A percentile compares a stretch with the other conserved stretches of the same genome.
Conservation (phyloP, 2,888 invertebrate species). For the Eucera pruinosa region DNA sequence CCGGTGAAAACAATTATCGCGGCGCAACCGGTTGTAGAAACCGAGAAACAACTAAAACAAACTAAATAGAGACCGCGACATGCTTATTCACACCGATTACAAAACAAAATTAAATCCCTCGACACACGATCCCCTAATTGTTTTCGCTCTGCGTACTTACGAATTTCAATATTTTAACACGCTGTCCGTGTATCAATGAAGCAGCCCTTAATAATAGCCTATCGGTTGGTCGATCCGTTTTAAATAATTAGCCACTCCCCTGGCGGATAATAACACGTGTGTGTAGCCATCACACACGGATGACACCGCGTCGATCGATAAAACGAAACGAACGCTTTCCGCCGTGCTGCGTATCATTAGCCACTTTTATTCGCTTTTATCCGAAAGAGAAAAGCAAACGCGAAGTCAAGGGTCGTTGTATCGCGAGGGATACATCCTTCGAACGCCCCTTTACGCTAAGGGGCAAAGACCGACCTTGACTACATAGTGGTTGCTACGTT, state of each 20-base stretch:
- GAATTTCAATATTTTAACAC: not conserved
- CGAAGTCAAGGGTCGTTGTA: slow-evolving; percentile 60
- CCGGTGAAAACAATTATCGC: too few species aligned
- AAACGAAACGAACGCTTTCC: slow-evolving; percentile 32
- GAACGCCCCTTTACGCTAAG: slow-evolving; percentile 75
- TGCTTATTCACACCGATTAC: too few species aligned
- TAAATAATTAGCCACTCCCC: slow-evolving; percentile 1
- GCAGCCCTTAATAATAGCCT: not conserved
- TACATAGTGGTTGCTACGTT: slow-evolving; percentile 78
- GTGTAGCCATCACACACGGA: too few species aligned
- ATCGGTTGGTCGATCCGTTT: slow-evolving; percentile 7
- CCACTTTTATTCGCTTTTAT: slow-evolving; percentile 63
- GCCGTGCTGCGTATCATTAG: slow-evolving; percentile 19
- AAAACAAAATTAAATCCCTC: too few species aligned
- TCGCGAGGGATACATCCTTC: slow-evolving; percentile 69
- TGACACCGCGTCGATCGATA: slow-evolving; percentile 20
- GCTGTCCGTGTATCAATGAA: not conserved
- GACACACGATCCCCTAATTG: too few species aligned
- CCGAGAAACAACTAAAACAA: too few species aligned
- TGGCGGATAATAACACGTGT: not conserved
- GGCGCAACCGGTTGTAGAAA: too few species aligned
- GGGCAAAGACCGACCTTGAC: slow-evolving; percentile 83
- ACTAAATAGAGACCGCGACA: too few species aligned
- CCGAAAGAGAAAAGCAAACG: slow-evolving; percentile 44
- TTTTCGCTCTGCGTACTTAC: too few species aligned